Base-by-base conservation (phyloP, 2,113 vertebrate genomes). In the Tichodroma muraria region DNA sequence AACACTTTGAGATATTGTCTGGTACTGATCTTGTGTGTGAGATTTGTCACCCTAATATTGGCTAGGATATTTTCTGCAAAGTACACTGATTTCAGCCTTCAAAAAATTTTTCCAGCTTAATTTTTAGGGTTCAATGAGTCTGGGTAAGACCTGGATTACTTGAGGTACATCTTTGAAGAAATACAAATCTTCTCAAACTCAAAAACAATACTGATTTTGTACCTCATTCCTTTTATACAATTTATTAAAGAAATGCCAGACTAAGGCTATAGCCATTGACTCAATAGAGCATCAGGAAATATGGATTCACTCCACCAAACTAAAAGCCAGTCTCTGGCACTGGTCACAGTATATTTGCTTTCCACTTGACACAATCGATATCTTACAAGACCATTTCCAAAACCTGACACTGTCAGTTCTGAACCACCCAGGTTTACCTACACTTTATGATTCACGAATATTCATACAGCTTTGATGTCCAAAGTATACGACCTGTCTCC, bases 381-480 rank as follows among this genome's bases (percentile, higher is more conserved):
- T 59, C 33, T 64, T 52, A 81, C 24, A 47, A 90, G 8, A 5
- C 15, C 33, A 6, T 64, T 85, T 33, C 52, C 31, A 59, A 84
- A 83, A 59, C 9, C 10, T 54, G 38, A 49, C 0, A 0, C 11
- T 24, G 4, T 40, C n/a, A 61, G 25, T 56, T 80, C 13, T 35
- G 60, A 88, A 59, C 7, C 28, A 78, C 24, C 1, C 11, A 42
- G 38, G 35, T 73, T 85, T 61, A 73, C 12, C 54, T 66, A 8
- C 4, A 35, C 15, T 27, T 83, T 80, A 8, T 47, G 27, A 65
- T 42, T 66, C 44, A 42, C 40, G 44, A 75, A 78, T 73, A 78
- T 54, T 73, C 33, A 59, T 7, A 25, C 5, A 40, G 20, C 15
- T 85, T 72, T 79, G 13, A 42, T 85, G 28, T 22, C 38, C 24